Percentiles rank a stretch among this genome's conserved stretches.
Evolutionary conservation across 2,888 invertebrate species (phyloP).

Genomic region (Cephalotes varians): DNA sequence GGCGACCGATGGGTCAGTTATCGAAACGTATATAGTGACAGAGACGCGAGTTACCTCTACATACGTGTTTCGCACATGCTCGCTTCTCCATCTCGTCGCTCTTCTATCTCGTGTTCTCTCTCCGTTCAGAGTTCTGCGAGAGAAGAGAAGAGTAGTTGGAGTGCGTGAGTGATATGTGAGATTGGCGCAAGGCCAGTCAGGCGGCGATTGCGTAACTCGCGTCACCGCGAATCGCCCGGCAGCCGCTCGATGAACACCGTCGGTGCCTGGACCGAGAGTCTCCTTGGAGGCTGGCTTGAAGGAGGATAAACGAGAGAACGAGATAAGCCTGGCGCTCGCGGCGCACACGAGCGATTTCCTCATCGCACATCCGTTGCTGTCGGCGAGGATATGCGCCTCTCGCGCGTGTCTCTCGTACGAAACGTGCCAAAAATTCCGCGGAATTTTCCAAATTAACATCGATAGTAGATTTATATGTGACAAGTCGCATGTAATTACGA

Average conservation of each 20-base stretch:
- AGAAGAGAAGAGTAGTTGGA: conserved; percentile 15
- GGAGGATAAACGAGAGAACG: conserved; percentile 45
- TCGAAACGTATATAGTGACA: not conserved
- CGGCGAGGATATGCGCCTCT: conserved; percentile 19
- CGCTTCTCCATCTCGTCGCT: conserved; percentile 20
- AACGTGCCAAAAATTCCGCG: conserved; percentile 15
- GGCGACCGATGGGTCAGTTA: conserved; percentile 23
- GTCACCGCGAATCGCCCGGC: conserved; percentile 72
- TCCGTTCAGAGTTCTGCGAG: not conserved
- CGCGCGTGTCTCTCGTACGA: not conserved
- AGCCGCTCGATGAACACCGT: conserved; percentile 64
- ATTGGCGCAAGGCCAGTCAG: conserved; percentile 82
- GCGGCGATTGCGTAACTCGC: conserved; percentile 79
- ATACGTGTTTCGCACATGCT: not conserved
- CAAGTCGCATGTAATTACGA: not conserved
- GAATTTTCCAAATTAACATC: not conserved
- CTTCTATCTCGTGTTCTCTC: conserved; percentile 16
- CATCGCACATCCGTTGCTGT: conserved; percentile 33
- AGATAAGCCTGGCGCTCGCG: conserved; percentile 33
- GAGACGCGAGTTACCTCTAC: not conserved
- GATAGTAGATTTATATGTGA: not conserved
- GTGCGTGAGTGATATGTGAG: conserved; percentile 76
- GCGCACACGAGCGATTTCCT: conserved; percentile 48
- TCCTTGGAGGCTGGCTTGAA: conserved; percentile 42
- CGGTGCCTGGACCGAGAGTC: conserved; percentile 45